phyloP scores from a whole-genome alignment of 2,888 invertebrate genomes.

The Hermodice carunculata region DNA sequence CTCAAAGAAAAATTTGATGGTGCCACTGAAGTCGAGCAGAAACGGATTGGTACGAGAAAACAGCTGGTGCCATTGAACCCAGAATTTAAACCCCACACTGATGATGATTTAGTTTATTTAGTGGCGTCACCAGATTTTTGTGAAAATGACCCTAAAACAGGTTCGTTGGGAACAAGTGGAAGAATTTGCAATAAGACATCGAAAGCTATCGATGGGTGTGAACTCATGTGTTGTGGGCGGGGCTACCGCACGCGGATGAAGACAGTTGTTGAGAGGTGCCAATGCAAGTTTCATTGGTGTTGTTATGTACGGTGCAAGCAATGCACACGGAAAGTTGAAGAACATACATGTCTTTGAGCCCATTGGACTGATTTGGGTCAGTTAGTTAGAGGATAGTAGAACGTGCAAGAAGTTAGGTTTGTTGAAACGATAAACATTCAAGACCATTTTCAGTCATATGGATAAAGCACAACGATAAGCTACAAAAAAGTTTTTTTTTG shows the following conservation, averaged over 20 bases:
- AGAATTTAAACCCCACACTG: constrained; percentile 84
- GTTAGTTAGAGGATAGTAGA: too few species aligned
- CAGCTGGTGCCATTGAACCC: constrained; percentile 59
- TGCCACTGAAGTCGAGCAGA: constrained; percentile 81
- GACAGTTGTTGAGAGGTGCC: constrained; percentile 82
- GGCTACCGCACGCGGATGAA: constrained; percentile 89
- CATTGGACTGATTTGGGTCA: too few species aligned
- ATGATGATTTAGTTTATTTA: constrained; percentile 92
- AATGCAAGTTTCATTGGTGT: constrained; percentile 97
- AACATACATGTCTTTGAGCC: constrained; percentile 76
- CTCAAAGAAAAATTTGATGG: constrained; percentile 93
- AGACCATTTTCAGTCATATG: too few species aligned
- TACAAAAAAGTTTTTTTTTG: too few species aligned
- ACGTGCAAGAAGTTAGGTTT: too few species aligned
- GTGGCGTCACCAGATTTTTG: constrained; percentile 98
- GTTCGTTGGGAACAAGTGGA: constrained; percentile 77
- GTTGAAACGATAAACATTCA: too few species aligned
- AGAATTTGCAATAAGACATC: constrained; percentile 77
- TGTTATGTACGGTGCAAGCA: constrained; percentile 93
- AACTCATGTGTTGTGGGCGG: constrained; percentile 90
- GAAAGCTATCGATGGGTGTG: constrained; percentile 89
- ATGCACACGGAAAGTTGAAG: constrained; percentile 82
- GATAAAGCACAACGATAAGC: too few species aligned
- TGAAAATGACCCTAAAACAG: constrained; percentile 73
- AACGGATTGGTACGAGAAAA: constrained; percentile 57